Evolutionary conservation across 2,888 invertebrate genomes (phyloP).

Genomic region (Netelia inedita): DNA sequence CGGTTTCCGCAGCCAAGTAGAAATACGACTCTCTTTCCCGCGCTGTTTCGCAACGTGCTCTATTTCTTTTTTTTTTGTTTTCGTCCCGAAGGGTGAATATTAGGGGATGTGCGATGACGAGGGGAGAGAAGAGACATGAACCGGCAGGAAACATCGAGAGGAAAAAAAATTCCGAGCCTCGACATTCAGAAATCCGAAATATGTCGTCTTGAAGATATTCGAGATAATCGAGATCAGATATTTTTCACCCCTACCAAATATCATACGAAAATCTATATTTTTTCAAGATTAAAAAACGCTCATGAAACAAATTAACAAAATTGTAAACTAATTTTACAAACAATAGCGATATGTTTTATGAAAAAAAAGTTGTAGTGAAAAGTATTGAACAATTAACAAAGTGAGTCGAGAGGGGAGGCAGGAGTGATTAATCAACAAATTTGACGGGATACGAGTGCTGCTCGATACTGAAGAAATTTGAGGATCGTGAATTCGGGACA

Average conservation of each 20-base stretch:
- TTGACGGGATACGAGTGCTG: conserved; percentile 24
- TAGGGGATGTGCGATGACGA: conserved; percentile 1
- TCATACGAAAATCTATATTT: not conserved
- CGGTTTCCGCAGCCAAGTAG: conserved; percentile 67
- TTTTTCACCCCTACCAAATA: conserved; percentile 16
- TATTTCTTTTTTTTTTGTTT: conserved; percentile 52
- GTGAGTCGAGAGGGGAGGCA: conserved; percentile 1
- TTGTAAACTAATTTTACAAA: not conserved
- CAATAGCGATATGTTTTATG: not conserved
- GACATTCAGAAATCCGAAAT: conserved; percentile 27
- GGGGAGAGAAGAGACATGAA: conserved; percentile 3
- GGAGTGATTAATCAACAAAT: conserved; percentile 57
- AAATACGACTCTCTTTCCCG: conserved; percentile 64
- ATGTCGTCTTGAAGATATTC: conserved; percentile 39
- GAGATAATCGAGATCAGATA: conserved; percentile 41
- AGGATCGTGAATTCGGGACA: conserved; percentile 26
- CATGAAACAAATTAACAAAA: not conserved
- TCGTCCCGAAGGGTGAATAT: conserved; percentile 59
- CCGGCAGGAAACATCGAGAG: conserved; percentile 17
- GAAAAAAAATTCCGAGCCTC: conserved; percentile 4
- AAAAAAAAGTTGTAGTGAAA: not conserved
- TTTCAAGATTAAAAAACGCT: not conserved
- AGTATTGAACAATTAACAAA: not conserved
- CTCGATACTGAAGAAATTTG: conserved; percentile 52
- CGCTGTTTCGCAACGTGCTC: conserved; percentile 36